Conservation (phyloP, 2,797 vertebrate species). For the Mus minutoides region DNA sequence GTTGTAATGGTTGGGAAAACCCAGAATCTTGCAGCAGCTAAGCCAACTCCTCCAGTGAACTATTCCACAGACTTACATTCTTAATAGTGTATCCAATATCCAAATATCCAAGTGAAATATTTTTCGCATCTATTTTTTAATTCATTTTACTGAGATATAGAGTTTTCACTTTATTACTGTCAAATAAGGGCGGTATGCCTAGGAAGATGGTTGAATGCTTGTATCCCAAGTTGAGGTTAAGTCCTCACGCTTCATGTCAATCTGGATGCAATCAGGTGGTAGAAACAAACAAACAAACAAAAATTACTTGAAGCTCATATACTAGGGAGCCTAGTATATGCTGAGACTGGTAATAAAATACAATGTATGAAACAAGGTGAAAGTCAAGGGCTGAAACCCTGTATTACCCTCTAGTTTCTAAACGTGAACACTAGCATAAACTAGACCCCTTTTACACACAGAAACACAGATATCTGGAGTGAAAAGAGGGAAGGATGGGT, state of each 20-base stretch:
- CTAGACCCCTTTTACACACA: not conserved
- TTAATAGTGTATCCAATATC: not conserved
- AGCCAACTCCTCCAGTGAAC: not conserved
- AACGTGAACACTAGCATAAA: not conserved
- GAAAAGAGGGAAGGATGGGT: not conserved
- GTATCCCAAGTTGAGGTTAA: not conserved
- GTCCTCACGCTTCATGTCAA: not conserved
- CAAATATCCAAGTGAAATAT: not conserved
- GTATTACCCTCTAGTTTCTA: not conserved
- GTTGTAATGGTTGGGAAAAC: not conserved
- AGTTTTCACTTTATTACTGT: slow-evolving; percentile 12
- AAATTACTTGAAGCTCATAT: not conserved
- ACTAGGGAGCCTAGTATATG: not conserved
- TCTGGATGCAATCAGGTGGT: not conserved
- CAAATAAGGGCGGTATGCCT: not conserved
- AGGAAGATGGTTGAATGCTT: not conserved
- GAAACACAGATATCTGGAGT: not conserved
- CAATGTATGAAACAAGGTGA: not conserved
- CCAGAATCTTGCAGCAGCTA: not conserved
- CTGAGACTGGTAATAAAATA: not conserved
- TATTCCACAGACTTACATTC: accelerated
- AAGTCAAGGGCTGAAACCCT: not conserved
- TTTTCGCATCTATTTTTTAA: not conserved
- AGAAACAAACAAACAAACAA: not conserved
- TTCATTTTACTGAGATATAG: not conserved